Evolutionary conservation across 2,888 invertebrate species (phyloP), one percentile per base, ranked within the genome.

Genomic region (Itoplectis maculator): DNA sequence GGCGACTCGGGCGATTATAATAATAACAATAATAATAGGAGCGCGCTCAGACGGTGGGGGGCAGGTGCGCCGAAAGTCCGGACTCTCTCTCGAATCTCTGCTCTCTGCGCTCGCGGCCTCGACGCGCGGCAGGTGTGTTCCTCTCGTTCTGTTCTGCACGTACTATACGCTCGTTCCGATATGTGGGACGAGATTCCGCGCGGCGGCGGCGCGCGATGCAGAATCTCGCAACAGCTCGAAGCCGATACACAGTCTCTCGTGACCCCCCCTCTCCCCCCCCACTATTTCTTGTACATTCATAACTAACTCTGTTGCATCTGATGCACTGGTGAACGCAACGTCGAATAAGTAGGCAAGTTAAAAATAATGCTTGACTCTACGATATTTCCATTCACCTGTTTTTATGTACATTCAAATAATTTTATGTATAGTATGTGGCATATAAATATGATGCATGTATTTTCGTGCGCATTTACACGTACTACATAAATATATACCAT

Each of bases 171-270:
- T 81, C 59, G 35, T 72, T 76, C n/a, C 72, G 45, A 74, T 79
- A 76, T 81, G 80, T 77, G 72, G 76, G 76, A 77, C 81, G 76
- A 76, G 76, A 81, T 81, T 76, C 76, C 72, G 15, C 75, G 56
- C 68, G 23, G 69, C 51, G 5, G 29, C 2, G 59, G 59, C 11
- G 18, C 54, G 29, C 42, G 72, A 68, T 68, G 76, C 76, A 42
- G 72, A 54, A 56, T 66, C 66, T 73, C 18, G 72, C 69, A 61
- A 61, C 69, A 70, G 56, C 40, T 59, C 59, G 61, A 54, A 66
- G 45, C 47, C 65, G 65, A 76, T 68, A 49, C 40, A 61, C 51
- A 54, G 54, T 23, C 54, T 54, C 54, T 54, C 23, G 13, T 54
- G 23, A 23, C 54, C 23, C 54, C 11, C 23, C 54, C 23, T 5